Conservation (phyloP, 2,797 vertebrate species). For the Heliangelus exortis region DNA sequence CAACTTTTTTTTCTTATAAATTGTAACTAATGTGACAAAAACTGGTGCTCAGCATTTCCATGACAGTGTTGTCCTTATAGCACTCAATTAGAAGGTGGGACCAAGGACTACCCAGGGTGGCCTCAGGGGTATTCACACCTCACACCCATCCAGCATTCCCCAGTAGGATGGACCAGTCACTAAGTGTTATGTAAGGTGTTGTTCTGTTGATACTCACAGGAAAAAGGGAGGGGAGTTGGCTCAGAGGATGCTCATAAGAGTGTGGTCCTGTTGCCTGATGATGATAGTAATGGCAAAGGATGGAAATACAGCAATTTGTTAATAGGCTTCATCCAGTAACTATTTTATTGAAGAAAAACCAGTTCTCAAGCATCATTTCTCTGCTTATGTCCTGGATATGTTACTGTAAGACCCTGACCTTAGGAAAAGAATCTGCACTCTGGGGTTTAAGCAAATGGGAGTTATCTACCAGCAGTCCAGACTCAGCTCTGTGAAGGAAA, state of each 20-base stretch:
- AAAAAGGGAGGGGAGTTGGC: not conserved
- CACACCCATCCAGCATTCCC: not conserved
- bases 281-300: not conserved
- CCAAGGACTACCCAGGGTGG: not conserved
- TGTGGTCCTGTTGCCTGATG: not conserved
- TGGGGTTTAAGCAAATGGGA: not conserved
- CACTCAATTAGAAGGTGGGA: not conserved
- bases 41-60: not conserved
- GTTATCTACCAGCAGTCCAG: not conserved
- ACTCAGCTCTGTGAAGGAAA: not conserved
- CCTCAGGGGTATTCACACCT: not conserved
- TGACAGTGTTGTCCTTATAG: accelerated
- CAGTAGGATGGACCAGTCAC: not conserved
- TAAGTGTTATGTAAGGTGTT: accelerated
- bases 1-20: not conserved
- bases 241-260: not conserved
- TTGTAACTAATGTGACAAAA: not conserved
- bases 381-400: not conserved
- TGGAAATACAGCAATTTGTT: not conserved
- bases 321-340: not conserved
- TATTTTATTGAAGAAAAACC: not conserved
- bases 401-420: not conserved
- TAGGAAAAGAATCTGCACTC: not conserved
- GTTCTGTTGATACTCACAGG: not conserved
- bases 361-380: not conserved